Percentiles rank a stretch among this genome's conserved stretches.
phyloP scores from a whole-genome alignment of 2,888 invertebrate genomes.

The Cremastobaeus sp. region DNA sequence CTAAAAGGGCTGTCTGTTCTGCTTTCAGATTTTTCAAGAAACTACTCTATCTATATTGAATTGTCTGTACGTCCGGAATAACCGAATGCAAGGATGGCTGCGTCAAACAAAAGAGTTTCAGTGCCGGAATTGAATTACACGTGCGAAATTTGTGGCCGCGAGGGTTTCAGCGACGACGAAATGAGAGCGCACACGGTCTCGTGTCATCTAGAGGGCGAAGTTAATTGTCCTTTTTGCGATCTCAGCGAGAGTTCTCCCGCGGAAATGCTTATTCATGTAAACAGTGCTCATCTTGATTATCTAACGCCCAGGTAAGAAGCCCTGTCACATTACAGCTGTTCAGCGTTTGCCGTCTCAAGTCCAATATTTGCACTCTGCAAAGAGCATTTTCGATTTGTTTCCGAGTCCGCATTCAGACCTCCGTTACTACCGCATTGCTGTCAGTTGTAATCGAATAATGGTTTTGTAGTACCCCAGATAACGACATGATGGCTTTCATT shows the following conservation, averaged over 20 bases:
- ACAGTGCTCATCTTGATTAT: constrained; percentile 90
- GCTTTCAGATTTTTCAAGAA: constrained; percentile 28
- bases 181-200: constrained; percentile 88
- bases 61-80: constrained; percentile 1
- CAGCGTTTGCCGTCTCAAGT: no score
- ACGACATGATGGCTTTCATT: constrained; percentile 87
- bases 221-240: constrained; percentile 91
- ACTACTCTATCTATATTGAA: constrained; percentile 8
- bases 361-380: no score
- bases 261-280: constrained; percentile 88
- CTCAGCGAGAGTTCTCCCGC: constrained; percentile 85
- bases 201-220: constrained; percentile 88
- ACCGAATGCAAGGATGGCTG: constrained; percentile 66
- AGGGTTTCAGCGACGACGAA: constrained; percentile 87
- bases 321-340: constrained; percentile 2
- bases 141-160: constrained; percentile 92
- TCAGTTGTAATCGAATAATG: no score
- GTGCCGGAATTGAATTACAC: constrained; percentile 82
- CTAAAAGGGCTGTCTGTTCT: no score
- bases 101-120: constrained; percentile 78
- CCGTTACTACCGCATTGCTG: no score
- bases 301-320: constrained; percentile 81
- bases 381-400: no score
- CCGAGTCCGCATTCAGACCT: no score
- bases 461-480: constrained; percentile 81